These are phyloP conservation scores for Drosophila parvula DNA, from an alignment of 1,140 invertebrate genomes.

Conservation along the genomic window DNA sequence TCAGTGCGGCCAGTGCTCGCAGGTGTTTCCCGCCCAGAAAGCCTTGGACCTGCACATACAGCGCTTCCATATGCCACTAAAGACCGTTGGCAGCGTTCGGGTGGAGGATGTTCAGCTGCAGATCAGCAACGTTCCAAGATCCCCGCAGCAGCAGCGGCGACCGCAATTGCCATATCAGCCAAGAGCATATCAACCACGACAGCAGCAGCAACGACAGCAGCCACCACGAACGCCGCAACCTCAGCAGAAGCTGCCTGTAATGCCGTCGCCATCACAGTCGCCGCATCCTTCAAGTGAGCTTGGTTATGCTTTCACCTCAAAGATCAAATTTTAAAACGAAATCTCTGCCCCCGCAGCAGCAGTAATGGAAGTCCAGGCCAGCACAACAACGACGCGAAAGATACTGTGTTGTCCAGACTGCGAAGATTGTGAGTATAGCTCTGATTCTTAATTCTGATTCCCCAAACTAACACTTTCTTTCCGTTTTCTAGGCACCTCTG, in stretches of 20 bases:
- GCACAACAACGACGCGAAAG: slow-evolving; percentile 33
- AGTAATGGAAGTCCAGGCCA: slow-evolving; percentile 52
- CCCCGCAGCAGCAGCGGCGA: slow-evolving; percentile 12
- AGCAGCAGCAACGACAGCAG: not conserved
- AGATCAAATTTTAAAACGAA: slow-evolving; percentile 8
- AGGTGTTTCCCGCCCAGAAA: slow-evolving; percentile 75
- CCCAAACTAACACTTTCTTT: not conserved
- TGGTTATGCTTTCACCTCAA: slow-evolving; percentile 9
- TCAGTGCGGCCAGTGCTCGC: slow-evolving; percentile 75
- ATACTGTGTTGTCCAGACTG: slow-evolving; percentile 80
- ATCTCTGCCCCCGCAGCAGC: slow-evolving; percentile 11
- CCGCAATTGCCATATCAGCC: slow-evolving; percentile 12
- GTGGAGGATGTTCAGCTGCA: slow-evolving; percentile 76
- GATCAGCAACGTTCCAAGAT: slow-evolving; percentile 34
- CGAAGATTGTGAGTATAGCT: slow-evolving; percentile 67
- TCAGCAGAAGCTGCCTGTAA: slow-evolving; percentile 17
- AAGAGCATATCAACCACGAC: slow-evolving; percentile 25
- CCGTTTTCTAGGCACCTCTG: slow-evolving; percentile 43
- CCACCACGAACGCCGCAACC: slow-evolving; percentile 38
- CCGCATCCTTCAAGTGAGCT: slow-evolving; percentile 52
- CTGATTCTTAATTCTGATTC: no score
- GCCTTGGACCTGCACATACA: slow-evolving; percentile 74
- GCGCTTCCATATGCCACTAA: slow-evolving; percentile 56
- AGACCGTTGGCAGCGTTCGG: slow-evolving; percentile 28
- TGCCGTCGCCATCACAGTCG: slow-evolving; percentile 11